Evolutionary conservation across 2,113 vertebrate species (phyloP).

Genomic region (Columba janthina): DNA sequence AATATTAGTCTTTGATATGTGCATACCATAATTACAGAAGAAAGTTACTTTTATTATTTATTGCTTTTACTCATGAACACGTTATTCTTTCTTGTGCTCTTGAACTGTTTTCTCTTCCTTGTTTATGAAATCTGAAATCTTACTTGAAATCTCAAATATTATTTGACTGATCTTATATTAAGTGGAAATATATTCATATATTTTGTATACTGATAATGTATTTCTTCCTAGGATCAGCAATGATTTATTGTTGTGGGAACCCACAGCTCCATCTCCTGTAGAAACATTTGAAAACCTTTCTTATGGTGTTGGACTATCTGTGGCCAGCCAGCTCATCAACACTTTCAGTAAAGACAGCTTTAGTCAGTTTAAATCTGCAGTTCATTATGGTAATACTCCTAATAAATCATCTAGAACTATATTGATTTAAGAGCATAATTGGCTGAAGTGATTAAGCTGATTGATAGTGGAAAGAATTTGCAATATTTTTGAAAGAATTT

Average conservation of each 20-base stretch:
- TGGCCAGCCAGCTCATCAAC: slow-evolving; percentile 95
- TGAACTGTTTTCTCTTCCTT: neutral
- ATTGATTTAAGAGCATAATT: neutral
- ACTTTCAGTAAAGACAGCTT: slow-evolving; percentile 94
- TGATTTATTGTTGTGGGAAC: slow-evolving; percentile 95
- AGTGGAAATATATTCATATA: neutral
- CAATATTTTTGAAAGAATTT: neutral
- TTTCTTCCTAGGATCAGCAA: slow-evolving; percentile 90
- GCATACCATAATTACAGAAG: neutral
- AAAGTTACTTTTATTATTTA: neutral
- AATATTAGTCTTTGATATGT: neutral
- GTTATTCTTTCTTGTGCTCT: neutral
- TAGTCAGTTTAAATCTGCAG: slow-evolving; percentile 88
- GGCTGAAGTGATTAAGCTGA: neutral
- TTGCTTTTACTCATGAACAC: neutral
- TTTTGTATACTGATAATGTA: neutral
- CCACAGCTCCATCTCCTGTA: slow-evolving; percentile 96
- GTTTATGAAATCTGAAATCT: neutral
- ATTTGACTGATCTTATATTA: neutral
- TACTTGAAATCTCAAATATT: neutral
- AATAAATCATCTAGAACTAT: slow-evolving; percentile 1
- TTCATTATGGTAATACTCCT: slow-evolving; percentile 85
- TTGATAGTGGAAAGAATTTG: neutral
- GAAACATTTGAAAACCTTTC: slow-evolving; percentile 96
- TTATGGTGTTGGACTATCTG: slow-evolving; percentile 92